Evolutionary conservation across 1,140 invertebrate genomes (phyloP).

Genomic region (Bursaphelenchus mucronatus): DNA sequence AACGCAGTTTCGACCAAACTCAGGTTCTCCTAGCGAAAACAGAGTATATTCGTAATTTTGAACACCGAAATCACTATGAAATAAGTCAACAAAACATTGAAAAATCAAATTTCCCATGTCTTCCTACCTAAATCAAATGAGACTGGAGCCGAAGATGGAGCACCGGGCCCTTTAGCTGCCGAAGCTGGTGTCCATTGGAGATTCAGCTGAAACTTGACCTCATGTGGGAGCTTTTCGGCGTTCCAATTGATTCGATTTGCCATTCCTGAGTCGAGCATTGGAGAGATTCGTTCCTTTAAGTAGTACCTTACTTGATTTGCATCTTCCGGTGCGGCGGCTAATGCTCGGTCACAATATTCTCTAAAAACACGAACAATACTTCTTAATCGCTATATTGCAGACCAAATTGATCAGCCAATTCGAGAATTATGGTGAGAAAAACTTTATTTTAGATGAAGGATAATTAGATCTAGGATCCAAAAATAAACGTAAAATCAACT

Average conservation of each 20-base stretch:
- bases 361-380: not conserved
- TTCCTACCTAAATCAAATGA: not conserved
- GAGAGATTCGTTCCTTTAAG: constrained; percentile 14
- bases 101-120: not conserved
- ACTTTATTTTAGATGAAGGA: no score
- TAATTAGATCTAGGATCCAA: not conserved
- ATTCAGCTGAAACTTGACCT: constrained; percentile 13
- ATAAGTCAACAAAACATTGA: not conserved
- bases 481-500: not conserved
- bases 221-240: constrained; percentile 13
- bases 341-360: constrained; percentile 6
- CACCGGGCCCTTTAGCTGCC: not conserved
- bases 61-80: not conserved
- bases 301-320: constrained; percentile 14
- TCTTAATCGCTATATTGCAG: no score
- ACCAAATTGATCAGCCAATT: no score
- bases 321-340: not conserved
- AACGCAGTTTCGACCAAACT: no score
- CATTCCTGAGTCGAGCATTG: constrained; percentile 14
- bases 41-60: not conserved
- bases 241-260: constrained; percentile 8
- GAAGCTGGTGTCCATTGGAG: not conserved
- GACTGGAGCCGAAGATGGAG: not conserved
- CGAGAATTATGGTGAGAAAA: no score
- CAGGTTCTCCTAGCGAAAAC: no score